phyloP scores from a whole-genome alignment of 2,113 vertebrate genomes.

The Lycocorax pyrrhopterus region DNA sequence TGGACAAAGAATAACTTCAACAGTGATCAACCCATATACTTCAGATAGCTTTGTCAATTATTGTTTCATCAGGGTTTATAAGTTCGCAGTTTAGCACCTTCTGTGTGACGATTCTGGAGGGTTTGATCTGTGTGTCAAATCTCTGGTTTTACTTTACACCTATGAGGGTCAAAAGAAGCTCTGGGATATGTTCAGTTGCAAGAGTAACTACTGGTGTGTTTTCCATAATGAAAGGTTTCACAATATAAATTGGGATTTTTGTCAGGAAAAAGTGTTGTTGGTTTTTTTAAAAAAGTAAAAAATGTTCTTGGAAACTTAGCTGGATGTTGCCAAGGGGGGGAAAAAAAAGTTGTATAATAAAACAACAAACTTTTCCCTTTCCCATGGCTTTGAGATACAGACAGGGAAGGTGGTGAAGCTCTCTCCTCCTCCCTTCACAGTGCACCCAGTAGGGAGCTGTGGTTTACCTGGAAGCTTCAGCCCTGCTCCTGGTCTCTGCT shows the following conservation, averaged over 20 bases:
- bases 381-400: not conserved
- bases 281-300: not conserved
- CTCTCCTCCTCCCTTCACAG: not conserved
- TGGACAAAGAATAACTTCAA: not conserved
- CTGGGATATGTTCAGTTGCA: not conserved
- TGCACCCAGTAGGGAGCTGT: not conserved
- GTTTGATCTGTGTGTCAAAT: not conserved
- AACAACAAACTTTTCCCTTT: not conserved
- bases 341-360: fast-evolving
- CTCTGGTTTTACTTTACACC: not conserved
- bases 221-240: not conserved
- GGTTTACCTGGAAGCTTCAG: fast-evolving
- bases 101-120: not conserved
- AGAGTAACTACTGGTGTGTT: not conserved
- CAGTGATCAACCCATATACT: not conserved
- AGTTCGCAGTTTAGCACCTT: not conserved
- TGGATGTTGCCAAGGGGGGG: not conserved
- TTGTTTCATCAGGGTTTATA: not conserved
- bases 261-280: not conserved
- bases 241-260: not conserved
- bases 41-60: not conserved
- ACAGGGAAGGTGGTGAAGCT: not conserved
- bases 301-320: not conserved
- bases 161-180: not conserved
- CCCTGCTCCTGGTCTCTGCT: not conserved